Evolutionary conservation across 2,888 invertebrate species (phyloP).

Genomic region (Nomada fabriciana): DNA sequence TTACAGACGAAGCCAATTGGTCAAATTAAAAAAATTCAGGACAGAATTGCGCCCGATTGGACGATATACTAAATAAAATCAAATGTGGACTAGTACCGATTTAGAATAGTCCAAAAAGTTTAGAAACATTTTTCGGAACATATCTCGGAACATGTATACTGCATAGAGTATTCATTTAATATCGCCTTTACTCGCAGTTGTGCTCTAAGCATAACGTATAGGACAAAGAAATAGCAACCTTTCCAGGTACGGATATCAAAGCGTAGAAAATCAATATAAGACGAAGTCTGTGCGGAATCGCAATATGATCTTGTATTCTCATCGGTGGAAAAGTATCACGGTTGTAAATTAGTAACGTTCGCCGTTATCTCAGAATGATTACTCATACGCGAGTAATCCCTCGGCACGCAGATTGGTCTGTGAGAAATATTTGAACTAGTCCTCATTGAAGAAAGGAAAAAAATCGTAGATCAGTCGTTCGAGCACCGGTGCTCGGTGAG

Average conservation of each 20-base stretch:
- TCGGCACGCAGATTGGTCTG: neutral
- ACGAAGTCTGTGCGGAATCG: slow-evolving; percentile 32
- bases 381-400: neutral
- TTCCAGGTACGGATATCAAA: slow-evolving; percentile 41
- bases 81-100: neutral
- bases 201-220: slow-evolving; percentile 9
- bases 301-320: neutral
- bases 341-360: neutral
- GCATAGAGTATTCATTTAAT: neutral
- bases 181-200: neutral
- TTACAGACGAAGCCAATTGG: neutral
- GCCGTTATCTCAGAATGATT: slow-evolving; percentile 5
- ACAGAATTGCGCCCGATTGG: slow-evolving; percentile 1
- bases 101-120: neutral
- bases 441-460: neutral
- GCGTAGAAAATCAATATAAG: slow-evolving; percentile 67
- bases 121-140: too few species aligned
- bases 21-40: slow-evolving; percentile 1
- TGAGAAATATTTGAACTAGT: neutral
- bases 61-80: neutral
- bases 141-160: too few species aligned
- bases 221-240: slow-evolving; percentile 46
- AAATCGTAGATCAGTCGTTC: slow-evolving; percentile 35
- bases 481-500: slow-evolving; percentile 29
- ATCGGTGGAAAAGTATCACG: neutral